Evolutionary conservation across 2,888 invertebrate species (phyloP), one percentile per base, ranked within the genome.

Genomic region (Metopia argyrocephala): DNA sequence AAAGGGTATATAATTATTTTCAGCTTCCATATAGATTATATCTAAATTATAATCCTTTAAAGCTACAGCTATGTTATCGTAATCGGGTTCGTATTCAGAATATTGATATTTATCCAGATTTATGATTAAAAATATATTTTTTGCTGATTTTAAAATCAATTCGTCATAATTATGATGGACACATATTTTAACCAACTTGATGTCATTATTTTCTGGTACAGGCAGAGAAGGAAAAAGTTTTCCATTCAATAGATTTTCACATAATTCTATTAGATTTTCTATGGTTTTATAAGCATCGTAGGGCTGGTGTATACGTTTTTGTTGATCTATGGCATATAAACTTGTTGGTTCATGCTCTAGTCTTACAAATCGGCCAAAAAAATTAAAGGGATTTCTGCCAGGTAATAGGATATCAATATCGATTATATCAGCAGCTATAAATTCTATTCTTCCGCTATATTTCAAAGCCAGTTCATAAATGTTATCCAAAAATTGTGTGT

Each of bases 11-110:
- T 65, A n/a, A 52, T 80, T 80, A 4, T 2, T 18, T 6, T 80
- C 71, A 5, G 82, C 45, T 54, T 84, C 78, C 71, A 85, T 83
- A 61, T 82, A 84, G 5, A 66, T 73, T 28, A 85, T 59, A 2
- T 70, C 68, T 3, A 85, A 56, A 28, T 73, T 59, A 20, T 84
- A 83, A n/a, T 85, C 75, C n/a, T 81, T 69, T 4, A 84, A 38
- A n/a, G n/a, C n/a, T n/a, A n/a, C n/a, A 0, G 76, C 84, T 5
- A 83, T 50, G 46, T 74, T 54, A 7, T 81, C 70, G 23, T 75
- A 68, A 25, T 66, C 54, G 3, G 76, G 64, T 9, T 76, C 62
- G 20, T 31, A 7, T 18, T 73, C 65, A 2, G 2, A 5, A 0
- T 7, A 1, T 7, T 70, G 69, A 57, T 21, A 70, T 2, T 15